Conservation (phyloP, 2,888 invertebrate genomes). For the Lissonota sp. region DNA sequence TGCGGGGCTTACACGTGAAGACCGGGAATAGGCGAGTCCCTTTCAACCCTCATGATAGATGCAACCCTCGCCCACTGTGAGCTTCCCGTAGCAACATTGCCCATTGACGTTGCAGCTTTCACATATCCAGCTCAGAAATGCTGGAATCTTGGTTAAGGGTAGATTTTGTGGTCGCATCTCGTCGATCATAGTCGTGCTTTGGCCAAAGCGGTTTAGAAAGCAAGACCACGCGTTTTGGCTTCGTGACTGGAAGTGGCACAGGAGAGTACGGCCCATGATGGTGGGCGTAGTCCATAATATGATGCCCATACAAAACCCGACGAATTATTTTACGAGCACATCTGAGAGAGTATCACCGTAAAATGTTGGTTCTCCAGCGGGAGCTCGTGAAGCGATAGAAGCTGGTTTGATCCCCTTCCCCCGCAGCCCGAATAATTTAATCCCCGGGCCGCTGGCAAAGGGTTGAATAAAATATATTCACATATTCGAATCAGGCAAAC, state of each 20-base stretch:
- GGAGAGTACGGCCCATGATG: constrained; percentile 31
- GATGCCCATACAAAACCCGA: constrained; percentile 8
- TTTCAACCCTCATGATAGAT: not conserved
- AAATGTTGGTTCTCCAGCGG: not conserved
- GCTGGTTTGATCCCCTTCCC: constrained; percentile 21
- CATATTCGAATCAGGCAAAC: constrained; percentile 82
- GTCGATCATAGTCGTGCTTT: not conserved
- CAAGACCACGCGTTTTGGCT: constrained; percentile 26
- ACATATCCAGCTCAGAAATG: not conserved
- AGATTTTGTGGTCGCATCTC: not conserved
- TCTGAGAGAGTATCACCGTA: not conserved
- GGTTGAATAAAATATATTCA: constrained; percentile 84
- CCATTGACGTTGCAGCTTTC: not conserved
- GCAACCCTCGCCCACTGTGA: not conserved
- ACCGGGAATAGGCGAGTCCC: constrained; percentile 1
- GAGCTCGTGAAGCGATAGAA: constrained; percentile 14
- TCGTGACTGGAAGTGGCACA: constrained; percentile 24
- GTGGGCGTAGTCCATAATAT: constrained; percentile 50
- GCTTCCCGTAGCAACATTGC: constrained; percentile 6
- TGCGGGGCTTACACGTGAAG: not conserved
- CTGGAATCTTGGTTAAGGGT: not conserved
- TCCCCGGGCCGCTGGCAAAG: constrained; percentile 79
- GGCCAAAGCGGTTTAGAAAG: not conserved
- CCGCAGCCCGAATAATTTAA: constrained; percentile 80
- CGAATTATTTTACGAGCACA: not conserved